Percentiles rank a stretch among this genome's conserved stretches.
phyloP scores from a whole-genome alignment of 1,140 invertebrate genomes.

The Reticulitermes speratus region DNA sequence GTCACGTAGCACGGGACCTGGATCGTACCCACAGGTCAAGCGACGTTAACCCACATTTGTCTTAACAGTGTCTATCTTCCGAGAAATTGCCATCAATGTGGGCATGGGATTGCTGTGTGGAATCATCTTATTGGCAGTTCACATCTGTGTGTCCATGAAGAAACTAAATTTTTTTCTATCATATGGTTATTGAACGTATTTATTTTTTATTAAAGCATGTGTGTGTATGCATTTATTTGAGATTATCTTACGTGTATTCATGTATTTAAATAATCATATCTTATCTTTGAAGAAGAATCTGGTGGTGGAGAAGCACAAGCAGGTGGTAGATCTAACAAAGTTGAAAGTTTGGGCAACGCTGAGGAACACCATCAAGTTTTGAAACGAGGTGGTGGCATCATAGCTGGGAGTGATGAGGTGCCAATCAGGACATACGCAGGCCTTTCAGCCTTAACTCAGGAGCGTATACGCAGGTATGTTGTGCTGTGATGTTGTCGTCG shows the following conservation, averaged over 20 bases:
- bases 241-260: neutral
- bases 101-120: too few species aligned
- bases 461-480: constrained; percentile 57
- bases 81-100: too few species aligned
- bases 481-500: neutral
- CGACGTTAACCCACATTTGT: too few species aligned
- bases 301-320: neutral
- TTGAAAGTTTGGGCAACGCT: neutral
- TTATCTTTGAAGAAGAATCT: neutral
- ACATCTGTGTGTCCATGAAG: too few species aligned
- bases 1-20: too few species aligned
- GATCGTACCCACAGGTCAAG: too few species aligned
- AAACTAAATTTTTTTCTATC: too few species aligned
- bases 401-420: constrained; percentile 27
- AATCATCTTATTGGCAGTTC: too few species aligned
- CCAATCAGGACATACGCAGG: constrained; percentile 56
- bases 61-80: too few species aligned
- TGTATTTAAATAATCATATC: neutral
- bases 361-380: neutral
- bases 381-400: neutral
- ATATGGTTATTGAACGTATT: too few species aligned
- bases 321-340: neutral
- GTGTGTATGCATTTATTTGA: too few species aligned
- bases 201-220: too few species aligned
- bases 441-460: constrained; percentile 59